phyloP scores from a whole-genome alignment of 2,888 invertebrate genomes.

The Mythimna loreyi region DNA sequence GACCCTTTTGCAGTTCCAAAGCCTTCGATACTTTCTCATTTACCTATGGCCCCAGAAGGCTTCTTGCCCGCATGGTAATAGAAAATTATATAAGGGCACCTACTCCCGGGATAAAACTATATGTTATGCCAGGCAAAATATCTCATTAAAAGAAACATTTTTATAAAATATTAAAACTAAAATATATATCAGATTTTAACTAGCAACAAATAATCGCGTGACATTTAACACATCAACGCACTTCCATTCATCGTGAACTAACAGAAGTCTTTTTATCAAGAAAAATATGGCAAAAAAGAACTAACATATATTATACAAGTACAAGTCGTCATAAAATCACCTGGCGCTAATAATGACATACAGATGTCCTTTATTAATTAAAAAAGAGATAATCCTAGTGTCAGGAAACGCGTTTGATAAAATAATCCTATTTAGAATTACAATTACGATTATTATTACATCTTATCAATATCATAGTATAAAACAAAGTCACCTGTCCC shows the following conservation, averaged over 20 bases:
- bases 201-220: neutral
- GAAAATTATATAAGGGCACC: too few species aligned
- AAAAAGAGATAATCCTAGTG: constrained; percentile 48
- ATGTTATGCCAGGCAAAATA: too few species aligned
- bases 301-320: neutral
- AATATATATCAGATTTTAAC: neutral
- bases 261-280: neutral
- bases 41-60: too few species aligned
- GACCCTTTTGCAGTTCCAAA: too few species aligned
- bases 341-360: constrained; percentile 47
- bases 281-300: constrained; percentile 12
- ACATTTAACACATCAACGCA: neutral
- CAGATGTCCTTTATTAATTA: constrained; percentile 57
- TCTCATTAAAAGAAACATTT: too few species aligned
- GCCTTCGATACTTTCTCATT: too few species aligned
- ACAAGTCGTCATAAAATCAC: constrained; percentile 47
- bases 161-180: too few species aligned
- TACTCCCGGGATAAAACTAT: too few species aligned
- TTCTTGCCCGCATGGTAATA: too few species aligned
- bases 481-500: too few species aligned
- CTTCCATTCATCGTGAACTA: neutral
- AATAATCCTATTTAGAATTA: constrained; percentile 35
- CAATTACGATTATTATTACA: constrained; percentile 16
- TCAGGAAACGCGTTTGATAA: constrained; percentile 39
- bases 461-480: too few species aligned